phyloP scores from a whole-genome alignment of 2,888 invertebrate species.

The Chloromyia formosa region DNA sequence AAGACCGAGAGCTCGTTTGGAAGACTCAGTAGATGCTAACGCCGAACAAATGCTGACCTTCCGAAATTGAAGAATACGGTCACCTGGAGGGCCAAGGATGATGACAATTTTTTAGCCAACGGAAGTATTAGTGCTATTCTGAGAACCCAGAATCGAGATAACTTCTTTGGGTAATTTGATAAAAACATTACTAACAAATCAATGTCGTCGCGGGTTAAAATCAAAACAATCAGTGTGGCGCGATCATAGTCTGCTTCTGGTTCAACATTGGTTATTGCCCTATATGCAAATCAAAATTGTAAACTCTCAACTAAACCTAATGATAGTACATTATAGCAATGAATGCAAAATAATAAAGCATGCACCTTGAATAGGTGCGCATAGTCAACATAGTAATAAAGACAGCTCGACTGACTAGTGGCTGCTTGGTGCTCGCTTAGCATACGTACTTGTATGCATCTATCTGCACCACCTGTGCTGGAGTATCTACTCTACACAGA shows the following conservation, averaged over 20 bases:
- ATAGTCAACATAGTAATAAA: background rate
- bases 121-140: no score
- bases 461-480: background rate
- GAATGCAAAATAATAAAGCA: constrained; percentile 35
- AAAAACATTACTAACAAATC: background rate
- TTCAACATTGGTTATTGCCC: constrained; percentile 38
- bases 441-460: background rate
- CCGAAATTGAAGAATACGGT: no score
- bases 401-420: background rate
- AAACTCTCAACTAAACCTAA: constrained; percentile 36
- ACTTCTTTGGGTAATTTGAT: no score
- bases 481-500: background rate
- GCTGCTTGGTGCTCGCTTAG: background rate
- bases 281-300: constrained; percentile 43
- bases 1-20: no score
- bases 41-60: no score
- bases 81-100: no score
- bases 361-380: constrained; percentile 14
- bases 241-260: background rate
- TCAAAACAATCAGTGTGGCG: background rate
- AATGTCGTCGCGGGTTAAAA: constrained; percentile 20
- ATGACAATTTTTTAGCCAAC: no score
- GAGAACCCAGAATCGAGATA: no score
- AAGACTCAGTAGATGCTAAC: no score
- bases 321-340: constrained; percentile 37